Evolutionary conservation across 2,888 invertebrate genomes (phyloP), one percentile per base, ranked within the genome.

Genomic region (Agapostemon virescens): DNA sequence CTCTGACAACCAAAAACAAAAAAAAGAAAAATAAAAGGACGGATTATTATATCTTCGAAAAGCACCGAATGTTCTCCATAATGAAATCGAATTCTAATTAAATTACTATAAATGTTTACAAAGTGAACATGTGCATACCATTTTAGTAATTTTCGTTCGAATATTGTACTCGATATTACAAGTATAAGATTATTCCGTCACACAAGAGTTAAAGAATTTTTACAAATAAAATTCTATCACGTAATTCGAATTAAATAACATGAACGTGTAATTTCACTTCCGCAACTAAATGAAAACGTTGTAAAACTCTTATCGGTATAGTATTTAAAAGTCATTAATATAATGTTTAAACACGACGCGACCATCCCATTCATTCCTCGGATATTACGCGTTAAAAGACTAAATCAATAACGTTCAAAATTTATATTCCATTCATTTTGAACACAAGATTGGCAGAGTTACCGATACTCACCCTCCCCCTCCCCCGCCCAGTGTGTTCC

Each of bases 401-500:
- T 79, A 81, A 67, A 66, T 78, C 66, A 71, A 49, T 52, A 68
- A 36, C 45, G 69, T 68, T 45, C 40, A 67, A 63, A 69, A 75
- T 78, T 55, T 71, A 74, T n/a, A 66, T 74, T 78, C 42, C 42
- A 76, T 75, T 73, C 72, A 77, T 45, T 67, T 71, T 84, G 86
- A 86, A 86, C 86, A 86, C 85, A 86, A 86, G 72, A 82, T 77
- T 77, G 85, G 79, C 81, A 81, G 61, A 85, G 52, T 73, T 77
- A 30, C 33, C 36, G 81, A 86, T 84, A 86, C 85, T 86, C 85
- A 69, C 79, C 77, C 79, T 76, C 69, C 79, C 20, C 40, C 17
- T 17, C 42, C 40, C 15, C 17, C 42, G 6, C 20, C 42, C 20
- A 7, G 15, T 13, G 30, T 72, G n/a, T 58, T 76, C 70, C 45